A percentile compares a stretch with the other conserved stretches of the same genome.
Evolutionary conservation across 2,888 invertebrate genomes (phyloP).

Genomic region (Choristoneura rosaceana): DNA sequence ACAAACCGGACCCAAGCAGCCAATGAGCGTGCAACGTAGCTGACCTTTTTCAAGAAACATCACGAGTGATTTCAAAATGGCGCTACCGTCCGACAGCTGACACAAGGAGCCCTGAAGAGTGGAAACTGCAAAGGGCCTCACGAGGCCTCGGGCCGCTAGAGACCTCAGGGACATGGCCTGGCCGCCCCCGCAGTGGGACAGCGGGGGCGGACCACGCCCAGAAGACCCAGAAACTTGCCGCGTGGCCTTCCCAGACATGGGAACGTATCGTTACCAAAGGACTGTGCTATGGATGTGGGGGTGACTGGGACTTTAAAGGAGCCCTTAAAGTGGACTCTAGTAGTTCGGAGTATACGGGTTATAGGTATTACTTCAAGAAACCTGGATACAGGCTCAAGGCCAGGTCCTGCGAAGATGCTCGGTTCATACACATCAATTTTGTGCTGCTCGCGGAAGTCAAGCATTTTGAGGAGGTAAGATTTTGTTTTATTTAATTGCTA

Average conservation of each 20-base stretch:
- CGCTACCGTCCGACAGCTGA: slow-evolving; percentile 79
- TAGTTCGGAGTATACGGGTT: slow-evolving; percentile 83
- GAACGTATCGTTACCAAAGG: slow-evolving; percentile 75
- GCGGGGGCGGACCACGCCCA: slow-evolving; percentile 65
- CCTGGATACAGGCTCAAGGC: slow-evolving; percentile 74
- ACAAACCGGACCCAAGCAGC: slow-evolving; percentile 46
- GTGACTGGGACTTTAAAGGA: slow-evolving; percentile 76
- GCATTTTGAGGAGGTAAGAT: slow-evolving; percentile 88
- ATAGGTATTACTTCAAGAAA: slow-evolving; percentile 71
- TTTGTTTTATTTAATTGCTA: background rate
- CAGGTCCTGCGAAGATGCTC: slow-evolving; percentile 85
- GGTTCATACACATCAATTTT: slow-evolving; percentile 88
- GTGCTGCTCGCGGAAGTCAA: slow-evolving; percentile 86
- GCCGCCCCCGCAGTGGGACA: slow-evolving; percentile 72
- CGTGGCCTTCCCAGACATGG: slow-evolving; percentile 53
- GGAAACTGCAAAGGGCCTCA: slow-evolving; percentile 78
- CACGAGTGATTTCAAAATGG: slow-evolving; percentile 84
- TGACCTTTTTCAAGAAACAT: slow-evolving; percentile 60
- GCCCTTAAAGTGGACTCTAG: slow-evolving; percentile 75
- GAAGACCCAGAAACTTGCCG: background rate
- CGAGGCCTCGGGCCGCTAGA: slow-evolving; percentile 60
- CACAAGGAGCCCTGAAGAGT: slow-evolving; percentile 70
- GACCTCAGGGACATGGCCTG: slow-evolving; percentile 77
- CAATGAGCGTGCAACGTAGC: slow-evolving; percentile 59
- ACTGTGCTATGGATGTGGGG: slow-evolving; percentile 77